These are phyloP conservation scores for Drosophila lacertosa DNA, from an alignment of 1,140 invertebrate genomes.

Conservation along the genomic window DNA sequence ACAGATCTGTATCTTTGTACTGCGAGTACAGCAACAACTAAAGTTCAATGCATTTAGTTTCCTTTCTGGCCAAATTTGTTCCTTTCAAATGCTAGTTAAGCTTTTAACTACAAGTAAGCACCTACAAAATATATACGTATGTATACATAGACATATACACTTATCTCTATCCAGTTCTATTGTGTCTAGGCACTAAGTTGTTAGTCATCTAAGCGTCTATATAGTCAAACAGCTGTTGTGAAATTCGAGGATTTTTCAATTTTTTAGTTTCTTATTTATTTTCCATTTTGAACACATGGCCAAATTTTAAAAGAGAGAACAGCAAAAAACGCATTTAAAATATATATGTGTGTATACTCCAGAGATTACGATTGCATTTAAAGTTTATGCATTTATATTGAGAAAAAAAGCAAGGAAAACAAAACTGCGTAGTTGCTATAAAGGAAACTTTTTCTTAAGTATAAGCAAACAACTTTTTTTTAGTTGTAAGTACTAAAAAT, in stretches of 20 bases:
- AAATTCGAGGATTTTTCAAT: neutral
- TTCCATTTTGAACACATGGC: constrained; percentile 9
- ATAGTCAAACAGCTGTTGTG: constrained; percentile 24
- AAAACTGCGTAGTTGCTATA: constrained; percentile 47
- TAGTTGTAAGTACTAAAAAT: constrained; percentile 54
- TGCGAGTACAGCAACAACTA: constrained; percentile 32
- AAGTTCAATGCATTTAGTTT: constrained; percentile 69
- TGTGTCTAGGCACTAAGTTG: constrained; percentile 52
- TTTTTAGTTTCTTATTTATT: constrained; percentile 1
- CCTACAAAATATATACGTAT: constrained; percentile 29
- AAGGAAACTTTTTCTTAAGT: constrained; percentile 65
- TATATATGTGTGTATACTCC: too few species aligned
- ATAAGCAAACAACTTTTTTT: constrained; percentile 54
- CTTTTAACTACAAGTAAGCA: constrained; percentile 49
- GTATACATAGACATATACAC: constrained; percentile 33
- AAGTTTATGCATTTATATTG: constrained; percentile 67
- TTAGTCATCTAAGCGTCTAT: constrained; percentile 36
- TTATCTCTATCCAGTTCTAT: constrained; percentile 50
- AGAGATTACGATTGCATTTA: constrained; percentile 60
- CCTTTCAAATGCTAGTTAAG: too few species aligned
- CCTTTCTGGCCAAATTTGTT: constrained; percentile 73
- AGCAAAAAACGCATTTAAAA: neutral
- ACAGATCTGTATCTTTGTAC: constrained; percentile 37
- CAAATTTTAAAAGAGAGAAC: constrained; percentile 28
- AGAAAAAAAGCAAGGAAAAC: constrained; percentile 26